A percentile compares a stretch with the other conserved stretches of the same genome.
phyloP scores from a whole-genome alignment of 2,888 invertebrate genomes.

The Scaptomyza polygonia region DNA sequence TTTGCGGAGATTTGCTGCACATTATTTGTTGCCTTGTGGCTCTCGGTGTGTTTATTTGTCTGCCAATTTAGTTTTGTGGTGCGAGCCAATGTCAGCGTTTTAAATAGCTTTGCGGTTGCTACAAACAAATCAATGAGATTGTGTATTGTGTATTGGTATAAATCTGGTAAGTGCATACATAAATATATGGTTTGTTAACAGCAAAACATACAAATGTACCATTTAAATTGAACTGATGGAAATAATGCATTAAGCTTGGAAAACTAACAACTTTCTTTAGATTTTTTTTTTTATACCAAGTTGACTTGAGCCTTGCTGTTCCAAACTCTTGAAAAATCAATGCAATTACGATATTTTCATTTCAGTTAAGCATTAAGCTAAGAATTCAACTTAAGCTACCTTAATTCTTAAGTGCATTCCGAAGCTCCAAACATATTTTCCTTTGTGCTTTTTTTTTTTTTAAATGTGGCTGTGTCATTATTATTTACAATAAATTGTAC shows the following conservation, averaged over 20 bases:
- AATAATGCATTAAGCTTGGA: not conserved
- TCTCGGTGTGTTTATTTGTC: slow-evolving; percentile 49
- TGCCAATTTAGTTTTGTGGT: slow-evolving; percentile 45
- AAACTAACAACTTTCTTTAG: not conserved
- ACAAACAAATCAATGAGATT: slow-evolving; percentile 40
- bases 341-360: not conserved
- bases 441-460: slow-evolving; percentile 16
- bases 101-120: slow-evolving; percentile 36
- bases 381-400: slow-evolving; percentile 12
- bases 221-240: not conserved
- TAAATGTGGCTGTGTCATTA: slow-evolving; percentile 46
- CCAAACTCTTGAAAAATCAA: too few species aligned
- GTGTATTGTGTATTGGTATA: not conserved
- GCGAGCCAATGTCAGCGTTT: slow-evolving; percentile 27
- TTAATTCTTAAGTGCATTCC: not conserved
- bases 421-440: not conserved
- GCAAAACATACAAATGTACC: too few species aligned
- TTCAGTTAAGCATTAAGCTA: not conserved
- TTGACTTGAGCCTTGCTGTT: too few species aligned
- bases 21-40: slow-evolving; percentile 58
- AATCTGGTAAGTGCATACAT: not conserved
- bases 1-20: slow-evolving; percentile 74
- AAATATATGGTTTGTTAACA: not conserved
- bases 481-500: slow-evolving; percentile 74
- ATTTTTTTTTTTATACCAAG: too few species aligned